A percentile compares a stretch with the other conserved stretches of the same genome.
Conservation (phyloP, 1,140 invertebrate species). For the Telenomus remus region DNA sequence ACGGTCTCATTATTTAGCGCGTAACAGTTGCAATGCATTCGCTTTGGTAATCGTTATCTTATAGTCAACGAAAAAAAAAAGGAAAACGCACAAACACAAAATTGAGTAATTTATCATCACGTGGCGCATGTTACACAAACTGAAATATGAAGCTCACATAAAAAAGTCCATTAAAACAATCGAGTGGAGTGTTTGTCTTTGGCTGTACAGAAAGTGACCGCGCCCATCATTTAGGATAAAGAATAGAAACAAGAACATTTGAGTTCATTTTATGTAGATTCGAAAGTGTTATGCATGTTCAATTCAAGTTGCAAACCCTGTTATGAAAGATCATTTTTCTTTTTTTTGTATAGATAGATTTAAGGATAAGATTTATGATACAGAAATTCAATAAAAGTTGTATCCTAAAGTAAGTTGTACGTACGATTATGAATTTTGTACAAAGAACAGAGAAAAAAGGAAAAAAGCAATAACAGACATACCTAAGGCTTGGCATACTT, state of each 20-base stretch:
- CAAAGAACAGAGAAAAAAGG: constrained; percentile 2
- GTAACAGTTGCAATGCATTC: constrained; percentile 16
- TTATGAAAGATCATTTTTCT: too few relatives aligned
- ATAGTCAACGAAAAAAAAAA: neutral
- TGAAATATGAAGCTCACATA: constrained; percentile 44
- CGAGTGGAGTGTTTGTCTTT: constrained; percentile 44
- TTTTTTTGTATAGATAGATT: too few relatives aligned
- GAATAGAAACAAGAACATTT: constrained; percentile 41
- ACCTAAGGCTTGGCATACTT: constrained; percentile 96
- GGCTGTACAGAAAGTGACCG: constrained; percentile 50
- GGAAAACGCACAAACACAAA: too few relatives aligned
- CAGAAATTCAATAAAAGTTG: neutral
- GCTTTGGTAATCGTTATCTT: constrained; percentile 3
- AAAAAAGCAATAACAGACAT: constrained; percentile 59
- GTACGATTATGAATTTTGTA: neutral
- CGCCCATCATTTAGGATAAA: constrained; percentile 36
- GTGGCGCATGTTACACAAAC: constrained; percentile 26
- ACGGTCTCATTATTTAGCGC: constrained; percentile 16
- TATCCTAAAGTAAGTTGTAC: neutral
- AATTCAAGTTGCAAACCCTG: too few relatives aligned
- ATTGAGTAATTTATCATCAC: constrained; percentile 36
- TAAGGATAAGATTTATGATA: too few relatives aligned
- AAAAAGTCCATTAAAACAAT: constrained; percentile 54
- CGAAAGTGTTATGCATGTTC: neutral
- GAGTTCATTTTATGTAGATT: constrained; percentile 17